These are phyloP conservation scores for Rhinichthys osculus DNA, from an alignment of 2,797 vertebrate genomes.

Conservation along the genomic window DNA sequence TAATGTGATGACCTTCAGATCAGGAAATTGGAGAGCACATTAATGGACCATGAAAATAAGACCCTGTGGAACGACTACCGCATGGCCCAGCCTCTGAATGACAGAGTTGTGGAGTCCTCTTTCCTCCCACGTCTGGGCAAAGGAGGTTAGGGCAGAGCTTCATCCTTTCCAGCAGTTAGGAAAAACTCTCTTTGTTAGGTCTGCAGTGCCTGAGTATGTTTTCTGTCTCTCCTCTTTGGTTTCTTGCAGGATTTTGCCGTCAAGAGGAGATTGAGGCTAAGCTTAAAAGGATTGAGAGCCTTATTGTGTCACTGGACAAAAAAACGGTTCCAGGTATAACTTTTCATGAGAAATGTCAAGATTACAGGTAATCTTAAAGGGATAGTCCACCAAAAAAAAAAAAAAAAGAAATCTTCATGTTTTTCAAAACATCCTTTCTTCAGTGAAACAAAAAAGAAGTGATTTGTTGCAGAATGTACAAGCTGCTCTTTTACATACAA, in stretches of 20 bases:
- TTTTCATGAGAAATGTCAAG: constrained; percentile 29
- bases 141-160: constrained; percentile 74
- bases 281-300: constrained; percentile 82
- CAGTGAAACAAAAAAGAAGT: neutral
- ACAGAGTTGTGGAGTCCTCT: constrained; percentile 84
- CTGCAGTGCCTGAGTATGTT: constrained; percentile 23
- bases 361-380: constrained; percentile 26
- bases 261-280: constrained; percentile 80
- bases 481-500: neutral
- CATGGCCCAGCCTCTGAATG: constrained; percentile 82
- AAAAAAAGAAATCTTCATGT: neutral
- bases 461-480: constrained; percentile 6
- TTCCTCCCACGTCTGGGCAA: constrained; percentile 73
- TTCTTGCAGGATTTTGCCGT: constrained; percentile 79
- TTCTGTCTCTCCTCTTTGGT: constrained; percentile 19
- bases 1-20: constrained; percentile 75
- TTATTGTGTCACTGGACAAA: constrained; percentile 82
- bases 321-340: constrained; percentile 69
- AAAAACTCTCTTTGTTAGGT: constrained; percentile 10
- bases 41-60: constrained; percentile 84
- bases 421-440: neutral
- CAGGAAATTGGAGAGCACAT: constrained; percentile 83
- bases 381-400: neutral
- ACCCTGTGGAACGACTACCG: constrained; percentile 88
- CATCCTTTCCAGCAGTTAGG: neutral